These are phyloP conservation scores for Anseranas semipalmata DNA, from an alignment of 2,113 vertebrate genomes.

Conservation along the genomic window DNA sequence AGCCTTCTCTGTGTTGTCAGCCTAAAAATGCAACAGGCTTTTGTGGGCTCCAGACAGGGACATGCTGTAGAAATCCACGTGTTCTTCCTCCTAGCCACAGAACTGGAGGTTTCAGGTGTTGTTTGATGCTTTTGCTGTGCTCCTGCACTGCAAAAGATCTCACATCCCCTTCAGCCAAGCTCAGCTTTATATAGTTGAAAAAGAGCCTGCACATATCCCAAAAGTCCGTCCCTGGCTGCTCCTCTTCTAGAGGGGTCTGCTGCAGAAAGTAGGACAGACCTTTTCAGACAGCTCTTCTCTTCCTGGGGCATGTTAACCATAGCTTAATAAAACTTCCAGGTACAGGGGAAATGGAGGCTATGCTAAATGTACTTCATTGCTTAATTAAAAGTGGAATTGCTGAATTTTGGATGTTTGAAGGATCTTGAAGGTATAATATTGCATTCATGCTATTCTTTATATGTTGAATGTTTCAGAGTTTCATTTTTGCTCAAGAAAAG, in stretches of 20 bases:
- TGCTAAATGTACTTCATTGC: not conserved
- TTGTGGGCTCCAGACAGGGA: not conserved
- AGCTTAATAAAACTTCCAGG: not conserved
- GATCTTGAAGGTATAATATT: not conserved
- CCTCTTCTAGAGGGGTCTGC: not conserved
- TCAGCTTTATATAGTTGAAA: not conserved
- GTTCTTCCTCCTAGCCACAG: not conserved
- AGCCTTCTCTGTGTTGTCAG: not conserved
- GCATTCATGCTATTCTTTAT: not conserved
- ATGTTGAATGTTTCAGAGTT: not conserved
- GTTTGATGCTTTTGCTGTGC: not conserved
- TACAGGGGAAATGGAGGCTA: not conserved
- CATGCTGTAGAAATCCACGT: not conserved
- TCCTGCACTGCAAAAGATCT: not conserved
- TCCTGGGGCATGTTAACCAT: not conserved
- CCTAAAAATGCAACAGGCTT: not conserved
- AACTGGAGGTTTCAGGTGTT: not conserved
- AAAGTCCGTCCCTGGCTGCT: not conserved
- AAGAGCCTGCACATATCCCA: not conserved
- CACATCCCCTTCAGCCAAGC: not conserved
- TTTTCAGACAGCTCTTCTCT: not conserved
- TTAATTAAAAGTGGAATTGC: not conserved
- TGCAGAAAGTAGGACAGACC: not conserved
- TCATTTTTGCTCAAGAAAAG: not conserved
- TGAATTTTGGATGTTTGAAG: not conserved